These are phyloP conservation scores for Sialis lutaria DNA, from an alignment of 2,888 invertebrate species.

Conservation along the genomic window DNA sequence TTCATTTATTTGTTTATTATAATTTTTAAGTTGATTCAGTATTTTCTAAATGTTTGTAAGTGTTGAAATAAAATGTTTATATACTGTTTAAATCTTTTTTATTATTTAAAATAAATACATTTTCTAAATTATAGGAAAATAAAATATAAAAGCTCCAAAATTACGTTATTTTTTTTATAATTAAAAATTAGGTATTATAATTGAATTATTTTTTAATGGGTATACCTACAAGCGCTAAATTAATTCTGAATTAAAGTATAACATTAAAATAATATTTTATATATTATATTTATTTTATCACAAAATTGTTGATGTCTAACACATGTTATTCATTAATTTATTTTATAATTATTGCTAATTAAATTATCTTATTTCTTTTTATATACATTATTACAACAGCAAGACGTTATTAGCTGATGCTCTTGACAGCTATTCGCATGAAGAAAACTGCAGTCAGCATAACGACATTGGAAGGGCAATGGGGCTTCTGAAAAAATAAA, in stretches of 20 bases:
- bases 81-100: no score
- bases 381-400: conserved; percentile 37
- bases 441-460: conserved; percentile 50
- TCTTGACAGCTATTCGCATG: conserved; percentile 60
- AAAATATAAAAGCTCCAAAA: no score
- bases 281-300: neutral
- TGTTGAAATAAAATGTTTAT: no score
- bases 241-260: neutral
- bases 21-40: no score
- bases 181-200: no score
- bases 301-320: neutral
- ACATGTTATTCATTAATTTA: neutral
- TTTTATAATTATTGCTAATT: neutral
- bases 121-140: no score
- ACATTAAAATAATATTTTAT: neutral
- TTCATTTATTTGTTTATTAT: no score
- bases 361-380: neutral
- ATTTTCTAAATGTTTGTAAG: no score
- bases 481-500: conserved; percentile 22
- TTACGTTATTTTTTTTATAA: no score
- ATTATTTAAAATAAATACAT: no score
- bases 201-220: no score
- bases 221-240: neutral
- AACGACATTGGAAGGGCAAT: conserved; percentile 41
- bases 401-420: conserved; percentile 50